Evolutionary conservation across 2,888 invertebrate species (phyloP), one percentile per base, ranked within the genome.

Genomic region (Rapana venosa): DNA sequence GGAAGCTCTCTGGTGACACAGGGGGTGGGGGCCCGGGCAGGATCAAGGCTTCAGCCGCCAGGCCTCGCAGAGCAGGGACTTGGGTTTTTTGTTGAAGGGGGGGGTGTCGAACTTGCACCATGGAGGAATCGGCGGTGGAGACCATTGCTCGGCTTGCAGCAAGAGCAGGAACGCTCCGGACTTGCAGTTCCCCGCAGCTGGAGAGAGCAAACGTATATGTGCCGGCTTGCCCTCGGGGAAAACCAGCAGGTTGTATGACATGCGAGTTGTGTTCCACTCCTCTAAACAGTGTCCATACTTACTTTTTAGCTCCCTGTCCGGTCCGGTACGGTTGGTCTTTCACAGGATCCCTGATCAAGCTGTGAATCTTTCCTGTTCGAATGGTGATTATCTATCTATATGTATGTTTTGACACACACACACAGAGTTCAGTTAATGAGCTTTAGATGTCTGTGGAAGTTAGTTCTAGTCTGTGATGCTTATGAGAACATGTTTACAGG

Each of bases 51-150:
- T 36, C 84, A 81, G 4, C 74, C 88, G 88, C 17, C 88, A 88
- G 66, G 32, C 83, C 8, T 88, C 90, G 17, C 90, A 79, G n/a
- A 91, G 91, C 70, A 90, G 90, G 90, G 91, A 91, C 74, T 36
- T 90, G 66, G 83, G 88, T 11, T 26, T 79, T 30, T 56, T 83
- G 22, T n/a, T n/a, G n/a, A n/a, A 74, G 66, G 61, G 90, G 91
- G 91, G 26, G 84, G 36, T 91, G 91, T 61, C 86, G 70, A 0
- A 35, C 85, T 4, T 91, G 91, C 83, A 89, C 87, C 17, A 88
- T 83, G 70, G 58, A 87, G 77, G 91, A 91, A 84, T 81, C 79
- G 61, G 83, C 89, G 4, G n/a, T 77, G 35, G 84, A 90, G 32
- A 86, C 36, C 4, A 79, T 90, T 91, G 91, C 74, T 83, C 83